Base-by-base conservation (phyloP, 2,888 invertebrate genomes). In the Eupithecia dodoneata region DNA sequence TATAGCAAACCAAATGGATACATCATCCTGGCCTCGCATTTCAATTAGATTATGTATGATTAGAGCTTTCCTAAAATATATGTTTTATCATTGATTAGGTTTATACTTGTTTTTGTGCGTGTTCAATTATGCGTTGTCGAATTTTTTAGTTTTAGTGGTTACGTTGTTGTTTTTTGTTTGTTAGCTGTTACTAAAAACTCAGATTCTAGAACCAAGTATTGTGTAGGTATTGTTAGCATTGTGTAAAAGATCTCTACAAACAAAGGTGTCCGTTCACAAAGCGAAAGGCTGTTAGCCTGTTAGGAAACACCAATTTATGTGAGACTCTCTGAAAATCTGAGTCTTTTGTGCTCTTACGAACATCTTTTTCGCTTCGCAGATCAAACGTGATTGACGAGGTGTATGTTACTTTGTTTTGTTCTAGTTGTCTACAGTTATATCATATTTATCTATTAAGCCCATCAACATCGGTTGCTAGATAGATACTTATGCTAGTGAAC, bases 171-270 rank as follows among this genome's bases (percentile, higher is more conserved):
- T n/a, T 7, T 55, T 9, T 52, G 6, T 59, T 18, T 59, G 10
- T 3, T 18, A 18, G 3, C 59, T 18, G 18, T 59, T 30, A 30
- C 30, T 30, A 30, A 30, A 30, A 30, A 30, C 30, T 30, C 30
- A 30, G 30, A 10, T 59, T 59, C 18, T 9, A 18, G 30, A 12
- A 63, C 18, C 4, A 10, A 63, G 12, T 18, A 4, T 45, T 66
- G 13, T 41, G 42, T 66, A 42, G 13, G 18, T 47, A 44, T 67
- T 18, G 45, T 69, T 44, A 44, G 47, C 18, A 30, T 7, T 49
- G 47, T 47, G 47, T 70, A 47, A 47, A 18, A 70, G 70, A 70
- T 70, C 70, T 70, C 70, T 12, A 18, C 47, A 70, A 70, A 70
- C 70, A 70, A 70, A 45, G 70, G 70, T 30, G 70, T 30, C 30